Conservation (phyloP, 1,140 invertebrate species). For the Euwallacea fornicatus region DNA sequence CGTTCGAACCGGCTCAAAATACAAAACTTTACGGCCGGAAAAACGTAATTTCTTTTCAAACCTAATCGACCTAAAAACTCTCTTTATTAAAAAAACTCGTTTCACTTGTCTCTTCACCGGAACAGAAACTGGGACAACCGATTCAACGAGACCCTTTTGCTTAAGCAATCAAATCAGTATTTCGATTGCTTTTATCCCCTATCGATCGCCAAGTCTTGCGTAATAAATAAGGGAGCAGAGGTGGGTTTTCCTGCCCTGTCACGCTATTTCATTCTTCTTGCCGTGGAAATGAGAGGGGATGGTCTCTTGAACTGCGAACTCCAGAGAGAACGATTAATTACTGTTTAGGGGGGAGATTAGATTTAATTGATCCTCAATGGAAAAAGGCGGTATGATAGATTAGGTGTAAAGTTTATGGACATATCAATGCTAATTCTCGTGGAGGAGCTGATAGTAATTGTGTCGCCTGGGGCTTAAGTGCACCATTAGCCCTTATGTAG, state of each 20-base stretch:
- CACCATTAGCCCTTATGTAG: no score
- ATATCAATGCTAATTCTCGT: no score
- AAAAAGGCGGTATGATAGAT: not conserved
- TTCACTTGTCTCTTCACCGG: no score
- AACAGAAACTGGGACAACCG: not conserved
- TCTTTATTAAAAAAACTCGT: no score
- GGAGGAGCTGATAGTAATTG: no score
- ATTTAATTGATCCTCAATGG: conserved; percentile 8
- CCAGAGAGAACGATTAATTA: conserved; percentile 28
- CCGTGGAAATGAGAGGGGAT: conserved; percentile 26
- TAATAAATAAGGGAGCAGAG: conserved; percentile 35
- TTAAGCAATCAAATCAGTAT: conserved; percentile 35
- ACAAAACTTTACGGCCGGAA: no score
- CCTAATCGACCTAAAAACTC: no score
- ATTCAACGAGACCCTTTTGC: conserved; percentile 19
- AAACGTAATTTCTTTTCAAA: no score
- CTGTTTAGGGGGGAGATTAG: conserved; percentile 14
- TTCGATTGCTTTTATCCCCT: conserved; percentile 29
- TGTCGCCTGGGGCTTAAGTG: no score
- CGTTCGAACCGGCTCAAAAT: no score
- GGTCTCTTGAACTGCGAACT: conserved; percentile 12
- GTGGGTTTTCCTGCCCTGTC: conserved; percentile 27
- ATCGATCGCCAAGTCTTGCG: conserved; percentile 21
- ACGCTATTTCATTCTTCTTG: conserved; percentile 30
- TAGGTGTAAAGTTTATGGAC: no score